These are phyloP conservation scores for Vespertilio murinus DNA, from an alignment of 2,797 vertebrate species.

Conservation along the genomic window DNA sequence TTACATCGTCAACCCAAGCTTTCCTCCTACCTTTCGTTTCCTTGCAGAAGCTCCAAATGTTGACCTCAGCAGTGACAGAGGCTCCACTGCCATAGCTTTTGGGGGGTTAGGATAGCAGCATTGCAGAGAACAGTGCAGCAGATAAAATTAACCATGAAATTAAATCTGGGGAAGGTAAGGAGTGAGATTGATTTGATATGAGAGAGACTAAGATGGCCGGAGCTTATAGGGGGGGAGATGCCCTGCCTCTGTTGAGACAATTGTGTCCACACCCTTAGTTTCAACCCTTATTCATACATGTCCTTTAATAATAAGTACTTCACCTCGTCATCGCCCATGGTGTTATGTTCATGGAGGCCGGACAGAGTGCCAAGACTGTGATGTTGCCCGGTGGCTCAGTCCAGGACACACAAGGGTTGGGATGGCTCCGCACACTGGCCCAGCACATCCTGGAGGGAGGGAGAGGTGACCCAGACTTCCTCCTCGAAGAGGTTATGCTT, in stretches of 20 bases:
- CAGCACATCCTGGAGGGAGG: background rate
- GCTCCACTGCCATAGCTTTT: background rate
- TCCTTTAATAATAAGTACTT: background rate
- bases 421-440: background rate
- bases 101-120: no score
- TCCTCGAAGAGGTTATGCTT: background rate
- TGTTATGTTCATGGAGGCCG: background rate
- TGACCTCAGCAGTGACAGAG: background rate
- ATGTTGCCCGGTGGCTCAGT: accelerated
- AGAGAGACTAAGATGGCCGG: background rate
- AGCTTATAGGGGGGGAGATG: background rate
- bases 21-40: background rate
- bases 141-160: background rate
- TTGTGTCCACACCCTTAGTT: background rate
- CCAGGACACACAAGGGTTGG: background rate
- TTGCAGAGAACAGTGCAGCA: background rate
- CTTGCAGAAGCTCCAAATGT: background rate
- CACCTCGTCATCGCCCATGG: background rate
- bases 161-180: background rate
- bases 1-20: background rate
- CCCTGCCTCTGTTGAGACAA: background rate
- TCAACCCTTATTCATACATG: background rate
- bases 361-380: background rate
- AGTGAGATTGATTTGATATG: background rate
- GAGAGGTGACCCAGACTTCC: background rate